Conservation (phyloP, 2,888 invertebrate genomes). For the Anarsia innoxiella region DNA sequence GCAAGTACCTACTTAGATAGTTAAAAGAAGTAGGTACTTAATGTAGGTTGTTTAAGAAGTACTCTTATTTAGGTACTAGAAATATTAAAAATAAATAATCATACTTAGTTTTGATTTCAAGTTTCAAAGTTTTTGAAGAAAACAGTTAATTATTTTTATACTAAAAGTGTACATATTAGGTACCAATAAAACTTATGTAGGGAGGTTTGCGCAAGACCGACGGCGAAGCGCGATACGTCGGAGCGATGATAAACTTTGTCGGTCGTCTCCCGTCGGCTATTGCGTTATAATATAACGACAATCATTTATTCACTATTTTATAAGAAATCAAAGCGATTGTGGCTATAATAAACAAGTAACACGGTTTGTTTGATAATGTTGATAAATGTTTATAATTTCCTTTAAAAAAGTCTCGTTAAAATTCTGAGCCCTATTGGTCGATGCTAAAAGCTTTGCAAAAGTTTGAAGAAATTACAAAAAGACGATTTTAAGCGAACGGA, state of each 20-base stretch:
- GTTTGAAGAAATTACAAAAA: constrained; percentile 64
- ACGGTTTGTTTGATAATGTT: not conserved
- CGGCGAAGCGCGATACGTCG: constrained; percentile 65
- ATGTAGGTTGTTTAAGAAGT: no score
- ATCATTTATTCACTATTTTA: constrained; percentile 1
- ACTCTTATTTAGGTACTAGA: no score
- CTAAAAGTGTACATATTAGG: no score
- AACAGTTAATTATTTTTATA: no score
- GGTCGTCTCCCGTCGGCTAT: constrained; percentile 63
- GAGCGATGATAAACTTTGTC: constrained; percentile 71
- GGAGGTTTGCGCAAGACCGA: constrained; percentile 65
- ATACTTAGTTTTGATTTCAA: no score
- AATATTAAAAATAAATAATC: no score
- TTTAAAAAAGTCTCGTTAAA: constrained; percentile 1
- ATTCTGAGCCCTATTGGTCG: constrained; percentile 1
- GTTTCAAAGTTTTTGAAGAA: no score
- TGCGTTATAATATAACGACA: constrained; percentile 22
- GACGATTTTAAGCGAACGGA: constrained; percentile 43
- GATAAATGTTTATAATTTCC: no score
- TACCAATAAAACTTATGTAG: not conserved
- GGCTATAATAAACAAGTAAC: not conserved
- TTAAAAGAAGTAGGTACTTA: no score
- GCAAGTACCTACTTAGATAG: no score
- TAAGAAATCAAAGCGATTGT: constrained; percentile 1
- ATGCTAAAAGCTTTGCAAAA: constrained; percentile 21